A percentile compares a stretch with the other conserved stretches of the same genome.
Conservation (phyloP, 2,888 invertebrate species). For the Nasonia oneida region DNA sequence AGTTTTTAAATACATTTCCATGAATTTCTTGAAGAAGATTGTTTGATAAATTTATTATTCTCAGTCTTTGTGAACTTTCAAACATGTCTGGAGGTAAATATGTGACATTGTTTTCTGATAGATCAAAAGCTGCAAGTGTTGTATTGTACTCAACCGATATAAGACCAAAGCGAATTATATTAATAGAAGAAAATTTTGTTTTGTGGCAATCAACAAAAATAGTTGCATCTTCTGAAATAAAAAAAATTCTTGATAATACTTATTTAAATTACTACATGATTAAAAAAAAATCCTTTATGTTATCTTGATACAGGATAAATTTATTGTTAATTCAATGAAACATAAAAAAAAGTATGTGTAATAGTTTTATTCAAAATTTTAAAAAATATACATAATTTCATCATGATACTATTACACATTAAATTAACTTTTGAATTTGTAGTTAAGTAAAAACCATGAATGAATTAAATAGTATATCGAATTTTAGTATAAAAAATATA, state of each 20-base stretch:
- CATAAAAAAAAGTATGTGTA: too few species aligned
- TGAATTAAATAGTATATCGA: neutral
- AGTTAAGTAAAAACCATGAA: neutral
- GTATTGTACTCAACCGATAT: constrained; percentile 77
- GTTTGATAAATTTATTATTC: constrained; percentile 81
- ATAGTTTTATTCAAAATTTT: too few species aligned
- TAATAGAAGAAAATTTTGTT: constrained; percentile 63
- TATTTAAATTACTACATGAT: neutral
- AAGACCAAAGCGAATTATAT: constrained; percentile 66
- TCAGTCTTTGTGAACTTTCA: constrained; percentile 78
- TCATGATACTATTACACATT: too few species aligned
- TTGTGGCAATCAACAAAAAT: constrained; percentile 66
- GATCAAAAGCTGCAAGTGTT: constrained; percentile 79
- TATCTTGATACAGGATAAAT: too few species aligned
- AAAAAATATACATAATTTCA: too few species aligned
- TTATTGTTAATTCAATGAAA: too few species aligned
- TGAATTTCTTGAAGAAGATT: constrained; percentile 80
- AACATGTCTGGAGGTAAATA: constrained; percentile 80
- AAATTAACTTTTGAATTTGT: neutral
- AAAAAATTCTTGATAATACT: constrained; percentile 17
- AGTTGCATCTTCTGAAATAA: constrained; percentile 61
- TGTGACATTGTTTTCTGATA: constrained; percentile 80
- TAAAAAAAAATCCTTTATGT: too few species aligned
- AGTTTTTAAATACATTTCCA: constrained; percentile 77
- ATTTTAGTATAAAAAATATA: neutral